These are phyloP conservation scores for Sebastes schlegelii DNA, from an alignment of 2,113 vertebrate genomes.

Conservation along the genomic window DNA sequence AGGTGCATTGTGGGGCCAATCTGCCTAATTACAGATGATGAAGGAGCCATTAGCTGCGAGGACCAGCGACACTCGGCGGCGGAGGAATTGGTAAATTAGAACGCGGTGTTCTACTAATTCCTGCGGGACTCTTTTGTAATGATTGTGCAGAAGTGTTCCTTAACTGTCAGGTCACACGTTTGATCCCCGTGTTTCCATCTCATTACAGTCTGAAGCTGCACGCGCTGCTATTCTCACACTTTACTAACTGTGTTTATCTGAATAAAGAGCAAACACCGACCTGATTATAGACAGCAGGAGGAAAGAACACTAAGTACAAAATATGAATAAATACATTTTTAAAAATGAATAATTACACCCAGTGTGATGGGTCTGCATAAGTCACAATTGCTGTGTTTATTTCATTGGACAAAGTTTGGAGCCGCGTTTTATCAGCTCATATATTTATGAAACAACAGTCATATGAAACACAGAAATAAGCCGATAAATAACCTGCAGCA, in stretches of 20 bases:
- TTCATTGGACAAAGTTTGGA: background rate
- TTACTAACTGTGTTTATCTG: background rate
- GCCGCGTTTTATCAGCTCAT: background rate
- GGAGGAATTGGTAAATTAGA: slow-evolving; percentile 42
- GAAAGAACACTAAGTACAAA: background rate
- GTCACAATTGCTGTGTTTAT: background rate
- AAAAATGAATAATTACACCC: background rate
- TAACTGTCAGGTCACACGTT: slow-evolving; percentile 23
- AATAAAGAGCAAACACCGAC: background rate
- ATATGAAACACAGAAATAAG: too few relatives aligned
- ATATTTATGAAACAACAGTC: background rate
- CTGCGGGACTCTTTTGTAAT: slow-evolving; percentile 27
- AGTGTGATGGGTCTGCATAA: background rate
- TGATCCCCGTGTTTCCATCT: slow-evolving; percentile 7
- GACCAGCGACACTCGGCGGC: slow-evolving; percentile 34
- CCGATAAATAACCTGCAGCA: too few relatives aligned
- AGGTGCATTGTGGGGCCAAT: slow-evolving; percentile 73
- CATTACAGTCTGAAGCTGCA: background rate
- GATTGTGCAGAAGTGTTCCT: slow-evolving; percentile 30
- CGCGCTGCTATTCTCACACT: background rate
- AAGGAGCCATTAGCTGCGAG: slow-evolving; percentile 71
- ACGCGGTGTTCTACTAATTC: slow-evolving; percentile 18
- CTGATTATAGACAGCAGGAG: background rate
- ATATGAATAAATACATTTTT: background rate
- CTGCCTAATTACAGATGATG: slow-evolving; percentile 75